Evolutionary conservation across 2,888 invertebrate genomes (phyloP), one percentile per base, ranked within the genome.

Genomic region (Xestia rhomboidea): DNA sequence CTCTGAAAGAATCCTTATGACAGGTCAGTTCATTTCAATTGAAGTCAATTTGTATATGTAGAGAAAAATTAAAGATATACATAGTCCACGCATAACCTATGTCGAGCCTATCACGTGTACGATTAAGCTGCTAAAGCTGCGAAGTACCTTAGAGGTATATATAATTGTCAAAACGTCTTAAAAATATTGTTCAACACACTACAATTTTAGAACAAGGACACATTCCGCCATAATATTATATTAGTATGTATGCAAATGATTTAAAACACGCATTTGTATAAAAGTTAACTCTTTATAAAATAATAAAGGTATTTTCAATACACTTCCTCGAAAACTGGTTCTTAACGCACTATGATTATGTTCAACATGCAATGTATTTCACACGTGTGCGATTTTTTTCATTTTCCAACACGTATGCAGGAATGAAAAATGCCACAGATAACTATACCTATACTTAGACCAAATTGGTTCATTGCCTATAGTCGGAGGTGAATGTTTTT

Each of bases 181-280:
- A 62, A 10, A 62, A 62, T 7, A 34, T n/a, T 34, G 24, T 62
- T 34, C 24, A 62, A 62, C 24, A 34, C 34, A 24, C 24, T 34
- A 62, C 24, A 34, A 34, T 34, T 62, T 62, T 62, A 34, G 24
- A 38, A 63, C 62, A 34, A 63, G 63, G 63, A 38, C 63, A 63
- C 63, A 38, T 38, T 63, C 63, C 38, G 38, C 63, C 24, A n/a
- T 63, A 38, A 63, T 3, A 63, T 63, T 38, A 63, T 38, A 38
- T 38, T 63, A 63, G n/a, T 38, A 38, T n/a, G 38, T 38, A 38
- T 63, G 63, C 63, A 38, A 38, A 63, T 38, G 24, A 38, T 38
- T 38, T 63, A 15, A n/a, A 38, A 38, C 27, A 24, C 15, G 38
- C 24, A 63, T 24, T 38, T 63, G 38, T n/a, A 63, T n/a, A 38